Conservation (phyloP, 2,797 vertebrate genomes). For the Clarias fuscus region DNA sequence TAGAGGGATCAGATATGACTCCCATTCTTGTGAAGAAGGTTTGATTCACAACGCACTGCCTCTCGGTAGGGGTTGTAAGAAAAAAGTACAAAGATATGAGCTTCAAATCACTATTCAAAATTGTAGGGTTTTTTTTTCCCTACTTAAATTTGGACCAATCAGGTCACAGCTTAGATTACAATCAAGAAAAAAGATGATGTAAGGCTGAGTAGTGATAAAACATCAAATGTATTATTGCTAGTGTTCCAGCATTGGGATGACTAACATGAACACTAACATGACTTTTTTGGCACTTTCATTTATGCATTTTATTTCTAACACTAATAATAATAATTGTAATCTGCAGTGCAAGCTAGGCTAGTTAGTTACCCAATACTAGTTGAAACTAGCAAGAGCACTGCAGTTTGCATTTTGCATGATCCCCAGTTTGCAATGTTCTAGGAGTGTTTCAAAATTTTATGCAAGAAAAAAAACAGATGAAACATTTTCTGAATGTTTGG, state of each 20-base stretch:
- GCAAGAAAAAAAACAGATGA: not conserved
- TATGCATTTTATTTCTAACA: not conserved
- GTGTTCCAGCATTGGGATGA: not conserved
- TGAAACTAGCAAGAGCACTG: not conserved
- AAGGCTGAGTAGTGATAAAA: not conserved
- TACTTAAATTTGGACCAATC: too few species aligned
- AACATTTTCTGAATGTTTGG: too few species aligned
- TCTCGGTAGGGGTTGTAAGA: not conserved
- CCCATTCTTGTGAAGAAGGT: not conserved
- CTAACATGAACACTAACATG: not conserved
- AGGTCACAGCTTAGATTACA: not conserved
- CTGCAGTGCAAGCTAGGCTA: not conserved
- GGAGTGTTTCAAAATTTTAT: not conserved
- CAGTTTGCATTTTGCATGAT: not conserved
- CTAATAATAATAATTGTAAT: not conserved
- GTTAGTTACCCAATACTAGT: not conserved
- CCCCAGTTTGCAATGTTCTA: not conserved
- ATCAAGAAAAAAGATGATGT: not conserved
- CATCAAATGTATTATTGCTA: not conserved
- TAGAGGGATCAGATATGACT: not conserved
- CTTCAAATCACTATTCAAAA: not conserved
- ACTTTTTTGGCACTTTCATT: not conserved
- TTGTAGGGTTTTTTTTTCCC: not conserved
- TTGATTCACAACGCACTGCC: not conserved
- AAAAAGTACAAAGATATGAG: not conserved